Evolutionary conservation across 2,113 vertebrate genomes (phyloP).

Genomic region (Brachypodius melanocephalos): DNA sequence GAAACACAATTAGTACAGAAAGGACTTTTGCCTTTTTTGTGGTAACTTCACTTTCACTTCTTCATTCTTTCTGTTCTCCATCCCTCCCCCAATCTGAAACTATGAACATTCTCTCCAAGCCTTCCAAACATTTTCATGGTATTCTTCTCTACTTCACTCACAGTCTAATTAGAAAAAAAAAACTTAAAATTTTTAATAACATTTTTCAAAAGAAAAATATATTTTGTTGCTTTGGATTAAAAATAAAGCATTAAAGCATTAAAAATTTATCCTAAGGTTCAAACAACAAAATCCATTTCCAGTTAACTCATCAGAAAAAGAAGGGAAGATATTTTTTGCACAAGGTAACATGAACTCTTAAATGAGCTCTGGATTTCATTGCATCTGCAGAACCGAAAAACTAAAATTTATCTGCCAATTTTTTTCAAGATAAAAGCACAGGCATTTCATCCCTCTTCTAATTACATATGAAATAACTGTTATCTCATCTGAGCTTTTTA

Average conservation of each 20-base stretch:
- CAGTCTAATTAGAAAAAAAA: not conserved
- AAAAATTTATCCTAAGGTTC: not conserved
- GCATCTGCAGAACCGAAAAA: not conserved
- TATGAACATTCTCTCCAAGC: not conserved
- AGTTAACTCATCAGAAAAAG: not conserved
- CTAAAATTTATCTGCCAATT: conserved; percentile 10
- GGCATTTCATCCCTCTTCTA: not conserved
- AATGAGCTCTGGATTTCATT: not conserved
- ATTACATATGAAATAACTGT: conserved; percentile 6
- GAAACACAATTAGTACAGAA: conserved; percentile 83
- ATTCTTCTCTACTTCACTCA: not conserved
- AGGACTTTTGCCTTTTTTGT: conserved; percentile 68
- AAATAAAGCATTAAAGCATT: not conserved
- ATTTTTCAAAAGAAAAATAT: not conserved
- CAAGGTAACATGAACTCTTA: not conserved
- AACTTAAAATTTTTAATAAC: not conserved
- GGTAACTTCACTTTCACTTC: conserved; percentile 76
- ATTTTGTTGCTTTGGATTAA: not conserved
- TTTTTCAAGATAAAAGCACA: conserved; percentile 29
- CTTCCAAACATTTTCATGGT: not conserved
- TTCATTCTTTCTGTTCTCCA: not conserved
- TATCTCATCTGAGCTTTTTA: conserved; percentile 1
- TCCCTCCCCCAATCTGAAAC: not conserved
- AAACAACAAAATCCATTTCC: not conserved
- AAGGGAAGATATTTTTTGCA: not conserved